phyloP scores from a whole-genome alignment of 2,113 vertebrate species.

The Halcyon malimbica region DNA sequence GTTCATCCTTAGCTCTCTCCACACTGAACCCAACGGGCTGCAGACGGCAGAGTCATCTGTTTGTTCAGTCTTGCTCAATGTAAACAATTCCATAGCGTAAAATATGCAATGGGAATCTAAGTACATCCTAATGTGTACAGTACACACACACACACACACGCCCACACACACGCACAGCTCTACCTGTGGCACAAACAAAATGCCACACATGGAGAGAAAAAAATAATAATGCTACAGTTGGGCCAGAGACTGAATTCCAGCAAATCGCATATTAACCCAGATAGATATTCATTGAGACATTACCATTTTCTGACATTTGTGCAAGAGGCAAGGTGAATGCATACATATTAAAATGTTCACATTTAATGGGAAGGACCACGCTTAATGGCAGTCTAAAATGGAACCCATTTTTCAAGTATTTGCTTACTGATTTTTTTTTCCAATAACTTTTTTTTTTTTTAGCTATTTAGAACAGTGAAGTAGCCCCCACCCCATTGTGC shows the following conservation, averaged over 20 bases:
- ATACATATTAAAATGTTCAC: conserved; percentile 90
- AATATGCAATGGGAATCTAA: conserved; percentile 72
- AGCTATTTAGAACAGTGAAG: conserved; percentile 63
- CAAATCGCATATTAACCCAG: conserved; percentile 77
- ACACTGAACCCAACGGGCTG: conserved; percentile 57
- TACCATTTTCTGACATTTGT: conserved; percentile 82
- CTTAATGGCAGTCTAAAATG: conserved; percentile 87
- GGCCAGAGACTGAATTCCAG: conserved; percentile 79
- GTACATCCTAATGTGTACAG: conserved; percentile 68
- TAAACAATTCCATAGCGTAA: conserved; percentile 78
- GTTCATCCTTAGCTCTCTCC: conserved; percentile 5
- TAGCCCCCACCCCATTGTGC: conserved; percentile 71
- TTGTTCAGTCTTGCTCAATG: conserved; percentile 78
- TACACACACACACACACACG: conserved; percentile 27
- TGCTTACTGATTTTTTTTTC: conserved; percentile 65
- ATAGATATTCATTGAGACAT: conserved; percentile 73
- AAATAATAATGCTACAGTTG: conserved; percentile 79
- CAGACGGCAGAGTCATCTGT: conserved; percentile 62
- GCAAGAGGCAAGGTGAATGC: conserved; percentile 86
- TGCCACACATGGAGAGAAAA: conserved; percentile 62
- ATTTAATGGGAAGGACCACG: conserved; percentile 95
- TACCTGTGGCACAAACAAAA: conserved; percentile 67
- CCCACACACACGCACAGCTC: conserved; percentile 23
- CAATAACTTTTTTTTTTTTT: conserved; percentile 54
- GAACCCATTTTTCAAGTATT: conserved; percentile 98